phyloP scores from a whole-genome alignment of 2,113 vertebrate species.

The Eretmochelys imbricata region DNA sequence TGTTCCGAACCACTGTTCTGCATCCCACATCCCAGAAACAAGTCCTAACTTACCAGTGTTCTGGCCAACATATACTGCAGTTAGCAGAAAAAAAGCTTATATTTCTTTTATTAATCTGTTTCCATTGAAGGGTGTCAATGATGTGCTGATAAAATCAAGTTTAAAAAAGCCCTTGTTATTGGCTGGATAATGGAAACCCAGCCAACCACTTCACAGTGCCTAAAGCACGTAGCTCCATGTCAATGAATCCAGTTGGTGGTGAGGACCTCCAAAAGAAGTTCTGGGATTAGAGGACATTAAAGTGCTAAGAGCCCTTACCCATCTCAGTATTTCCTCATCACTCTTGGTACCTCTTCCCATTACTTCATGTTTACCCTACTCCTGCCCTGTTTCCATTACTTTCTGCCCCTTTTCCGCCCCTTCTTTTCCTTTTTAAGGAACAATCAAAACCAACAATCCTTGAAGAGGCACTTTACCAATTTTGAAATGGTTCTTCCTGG shows the following conservation, averaged over 20 bases:
- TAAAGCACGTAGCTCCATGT: not conserved
- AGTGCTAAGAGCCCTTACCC: not conserved
- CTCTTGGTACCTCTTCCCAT: not conserved
- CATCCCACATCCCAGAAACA: not conserved
- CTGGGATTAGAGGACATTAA: not conserved
- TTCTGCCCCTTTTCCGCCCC: not conserved
- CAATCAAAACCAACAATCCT: not conserved
- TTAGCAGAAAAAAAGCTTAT: not conserved
- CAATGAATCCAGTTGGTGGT: not conserved
- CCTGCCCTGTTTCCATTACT: not conserved
- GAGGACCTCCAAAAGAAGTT: not conserved
- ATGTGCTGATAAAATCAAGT: not conserved
- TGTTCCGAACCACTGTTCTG: not conserved
- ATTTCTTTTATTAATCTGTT: not conserved
- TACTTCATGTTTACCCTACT: not conserved
- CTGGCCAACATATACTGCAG: not conserved
- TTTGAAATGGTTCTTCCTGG: not conserved
- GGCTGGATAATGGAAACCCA: not conserved
- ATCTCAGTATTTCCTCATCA: not conserved
- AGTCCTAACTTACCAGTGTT: not conserved
- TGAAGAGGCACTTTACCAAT: not conserved
- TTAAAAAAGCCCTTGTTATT: rapidly evolving
- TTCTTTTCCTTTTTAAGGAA: not conserved
- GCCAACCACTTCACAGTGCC: not conserved
- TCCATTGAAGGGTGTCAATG: not conserved